Percentiles rank a stretch among this genome's conserved stretches.
Conservation (phyloP, 2,888 invertebrate genomes). For the Lochmaea capreae region DNA sequence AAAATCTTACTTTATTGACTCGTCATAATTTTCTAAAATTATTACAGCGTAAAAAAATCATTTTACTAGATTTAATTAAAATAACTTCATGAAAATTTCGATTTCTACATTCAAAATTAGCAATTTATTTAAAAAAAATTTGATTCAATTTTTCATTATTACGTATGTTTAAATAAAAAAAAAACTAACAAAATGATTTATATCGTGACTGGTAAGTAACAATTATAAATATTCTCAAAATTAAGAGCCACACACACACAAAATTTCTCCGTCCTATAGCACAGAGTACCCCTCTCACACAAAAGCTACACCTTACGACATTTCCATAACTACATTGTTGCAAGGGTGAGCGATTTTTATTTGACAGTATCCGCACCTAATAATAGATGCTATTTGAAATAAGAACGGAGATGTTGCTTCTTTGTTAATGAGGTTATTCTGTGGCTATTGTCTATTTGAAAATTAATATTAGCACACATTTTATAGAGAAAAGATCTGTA, state of each 20-base stretch:
- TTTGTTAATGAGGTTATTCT: too few species aligned
- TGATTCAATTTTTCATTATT: not conserved
- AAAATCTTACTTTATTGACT: not conserved
- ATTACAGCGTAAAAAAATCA: constrained; percentile 1
- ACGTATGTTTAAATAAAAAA: not conserved
- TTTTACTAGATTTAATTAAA: not conserved
- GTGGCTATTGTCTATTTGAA: too few species aligned
- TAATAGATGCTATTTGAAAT: too few species aligned
- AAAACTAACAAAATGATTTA: constrained; percentile 12
- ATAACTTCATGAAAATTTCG: too few species aligned
- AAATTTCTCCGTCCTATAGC: not conserved
- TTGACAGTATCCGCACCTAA: too few species aligned
- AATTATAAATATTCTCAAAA: constrained; percentile 17
- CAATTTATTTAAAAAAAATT: not conserved
- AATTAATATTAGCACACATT: too few species aligned
- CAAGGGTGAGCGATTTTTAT: too few species aligned
- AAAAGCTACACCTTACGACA: too few species aligned
- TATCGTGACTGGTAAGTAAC: not conserved
- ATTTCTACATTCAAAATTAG: too few species aligned
- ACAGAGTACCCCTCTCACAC: too few species aligned
- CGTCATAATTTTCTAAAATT: constrained; percentile 4
- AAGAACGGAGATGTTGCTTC: too few species aligned
- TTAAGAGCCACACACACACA: constrained; percentile 1
- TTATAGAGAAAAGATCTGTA: too few species aligned
- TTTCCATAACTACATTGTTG: not conserved